Evolutionary conservation across 2,113 vertebrate genomes (phyloP).

Genomic region (Carlito syrichta): DNA sequence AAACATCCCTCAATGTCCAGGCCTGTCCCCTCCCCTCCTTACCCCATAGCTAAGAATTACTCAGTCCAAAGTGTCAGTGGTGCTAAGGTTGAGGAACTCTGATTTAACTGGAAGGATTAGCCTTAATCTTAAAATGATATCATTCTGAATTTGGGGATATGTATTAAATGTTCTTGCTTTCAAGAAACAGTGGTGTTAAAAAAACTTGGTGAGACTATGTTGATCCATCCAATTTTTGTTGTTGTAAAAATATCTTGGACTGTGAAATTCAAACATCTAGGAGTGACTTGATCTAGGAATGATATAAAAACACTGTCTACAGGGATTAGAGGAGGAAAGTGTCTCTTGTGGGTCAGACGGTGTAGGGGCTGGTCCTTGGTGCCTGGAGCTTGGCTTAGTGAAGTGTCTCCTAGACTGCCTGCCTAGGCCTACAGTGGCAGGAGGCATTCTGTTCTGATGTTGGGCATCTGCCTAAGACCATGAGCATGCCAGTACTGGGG

Average conservation of each 20-base stretch:
- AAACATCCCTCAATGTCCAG: background rate
- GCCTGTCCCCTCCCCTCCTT: fast-evolving
- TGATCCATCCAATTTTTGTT: background rate
- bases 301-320: background rate
- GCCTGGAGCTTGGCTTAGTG: background rate
- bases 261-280: slow-evolving; percentile 30
- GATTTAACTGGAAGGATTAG: slow-evolving; percentile 30
- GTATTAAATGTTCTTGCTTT: background rate
- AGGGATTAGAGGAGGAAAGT: slow-evolving; percentile 6
- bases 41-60: background rate
- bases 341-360: background rate
- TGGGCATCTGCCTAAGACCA: no score
- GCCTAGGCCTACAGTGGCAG: no score
- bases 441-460: no score
- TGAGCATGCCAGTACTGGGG: no score
- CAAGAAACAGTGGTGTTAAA: background rate
- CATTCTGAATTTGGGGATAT: background rate
- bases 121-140: slow-evolving; percentile 31
- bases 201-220: background rate
- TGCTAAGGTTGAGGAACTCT: background rate
- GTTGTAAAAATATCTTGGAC: slow-evolving; percentile 4
- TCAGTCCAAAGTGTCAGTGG: background rate
- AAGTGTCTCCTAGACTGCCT: no score
- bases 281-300: slow-evolving; percentile 43
- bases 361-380: background rate